phyloP scores from a whole-genome alignment of 2,888 invertebrate species.

The Galerucella calmariensis region DNA sequence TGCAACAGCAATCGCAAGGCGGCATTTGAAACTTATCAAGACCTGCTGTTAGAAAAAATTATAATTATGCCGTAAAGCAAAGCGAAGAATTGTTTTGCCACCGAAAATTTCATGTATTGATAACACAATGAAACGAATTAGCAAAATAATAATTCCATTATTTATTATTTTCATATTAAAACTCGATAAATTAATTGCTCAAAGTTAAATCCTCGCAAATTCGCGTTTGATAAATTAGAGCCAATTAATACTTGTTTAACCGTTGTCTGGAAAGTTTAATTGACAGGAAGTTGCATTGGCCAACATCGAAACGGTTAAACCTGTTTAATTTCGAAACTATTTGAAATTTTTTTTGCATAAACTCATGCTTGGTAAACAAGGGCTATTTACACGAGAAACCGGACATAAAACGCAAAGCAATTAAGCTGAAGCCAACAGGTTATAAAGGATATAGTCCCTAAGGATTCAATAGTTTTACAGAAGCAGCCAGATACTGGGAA shows the following conservation, averaged over 20 bases:
- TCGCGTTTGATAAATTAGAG: constrained; percentile 1
- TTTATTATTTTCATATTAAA: background rate
- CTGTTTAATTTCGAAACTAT: background rate
- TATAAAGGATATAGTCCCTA: too few relatives aligned
- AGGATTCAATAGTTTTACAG: too few relatives aligned
- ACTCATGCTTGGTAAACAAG: background rate
- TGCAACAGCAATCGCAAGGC: too few relatives aligned
- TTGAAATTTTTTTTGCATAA: too few relatives aligned
- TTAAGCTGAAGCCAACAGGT: too few relatives aligned
- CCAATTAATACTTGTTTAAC: background rate
- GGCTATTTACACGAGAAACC: background rate
- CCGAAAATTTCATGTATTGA: background rate
- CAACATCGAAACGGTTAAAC: background rate
- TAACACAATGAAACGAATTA: background rate
- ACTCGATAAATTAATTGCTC: background rate
- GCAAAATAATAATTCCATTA: background rate
- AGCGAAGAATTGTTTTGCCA: too few relatives aligned
- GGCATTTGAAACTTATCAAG: too few relatives aligned
- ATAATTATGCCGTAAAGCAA: too few relatives aligned
- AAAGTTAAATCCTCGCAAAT: background rate
- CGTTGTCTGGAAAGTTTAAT: constrained; percentile 1
- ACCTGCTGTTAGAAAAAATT: too few relatives aligned
- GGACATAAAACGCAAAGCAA: too few relatives aligned
- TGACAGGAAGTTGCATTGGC: background rate
- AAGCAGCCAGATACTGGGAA: too few relatives aligned